Base-by-base conservation (phyloP, 2,888 invertebrate species). In the Agrochola circellaris region DNA sequence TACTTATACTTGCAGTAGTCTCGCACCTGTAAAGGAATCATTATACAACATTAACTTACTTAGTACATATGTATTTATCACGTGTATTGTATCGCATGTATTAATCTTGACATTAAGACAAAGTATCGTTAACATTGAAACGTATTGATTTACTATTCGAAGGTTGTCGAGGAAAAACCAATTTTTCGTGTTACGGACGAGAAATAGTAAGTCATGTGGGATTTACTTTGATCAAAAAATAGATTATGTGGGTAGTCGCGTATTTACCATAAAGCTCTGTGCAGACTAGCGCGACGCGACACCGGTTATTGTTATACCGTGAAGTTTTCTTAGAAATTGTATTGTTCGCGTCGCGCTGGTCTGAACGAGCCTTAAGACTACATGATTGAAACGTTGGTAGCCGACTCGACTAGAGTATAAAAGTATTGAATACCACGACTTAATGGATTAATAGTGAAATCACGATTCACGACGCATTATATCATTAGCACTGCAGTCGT, bases 111-210 rank as follows among this genome's bases (percentile, higher is more conserved):
- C 42, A 73, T 38, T 61, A 54, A 68, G 67, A 80, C 68, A 58
- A 69, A 69, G 58, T 75, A 73, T 48, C 71, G 66, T 48, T 76
- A 73, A 68, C 70, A 61, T 75, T 73, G 60, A 64, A 68, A 68
- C 30, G 48, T 62, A 77, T 77, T 77, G 71, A 80, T 83, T 81
- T 79, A n/a, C 7, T 79, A 68, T 83, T 75, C 64, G 48, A 82
- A 75, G 80, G 80, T 62, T 58, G 48, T 79, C 54, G 45, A 56
- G 54, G 64, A 67, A 30, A 73, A 68, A 45, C 20, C 48, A 51
- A 70, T 51, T 69, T 73, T 56, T 42, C 30, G 9, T 42, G 64
- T 64, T 30, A 34, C 20, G n/a, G 60, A 11, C 65, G 34, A 38
- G n/a, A 54, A 60, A n/a, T 20, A 20, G 13, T 70, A 76, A 56